These are phyloP conservation scores for Orestias chungarensis DNA, from an alignment of 2,797 vertebrate genomes.

Conservation along the genomic window DNA sequence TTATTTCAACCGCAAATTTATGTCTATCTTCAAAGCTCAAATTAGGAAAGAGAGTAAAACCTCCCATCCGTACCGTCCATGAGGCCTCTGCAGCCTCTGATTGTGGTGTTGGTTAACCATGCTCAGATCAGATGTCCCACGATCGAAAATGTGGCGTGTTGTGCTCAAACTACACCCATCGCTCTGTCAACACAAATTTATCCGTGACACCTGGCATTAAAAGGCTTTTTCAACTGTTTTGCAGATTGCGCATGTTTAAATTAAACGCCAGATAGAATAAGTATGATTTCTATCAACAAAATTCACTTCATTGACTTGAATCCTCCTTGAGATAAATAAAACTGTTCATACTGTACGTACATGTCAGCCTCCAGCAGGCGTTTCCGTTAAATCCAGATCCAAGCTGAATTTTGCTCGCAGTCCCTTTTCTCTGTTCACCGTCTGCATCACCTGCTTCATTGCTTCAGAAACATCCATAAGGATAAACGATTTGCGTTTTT, in stretches of 20 bases:
- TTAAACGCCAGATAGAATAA: background rate
- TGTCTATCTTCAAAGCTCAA: slow-evolving; percentile 3
- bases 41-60: slow-evolving; percentile 3
- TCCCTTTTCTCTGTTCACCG: slow-evolving; percentile 20
- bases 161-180: slow-evolving; percentile 41
- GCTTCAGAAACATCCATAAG: slow-evolving; percentile 20
- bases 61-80: background rate
- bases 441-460: slow-evolving; percentile 34
- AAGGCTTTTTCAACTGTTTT: background rate
- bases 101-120: slow-evolving; percentile 58
- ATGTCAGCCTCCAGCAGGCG: slow-evolving; percentile 1
- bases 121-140: slow-evolving; percentile 67
- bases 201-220: slow-evolving; percentile 31
- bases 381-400: background rate
- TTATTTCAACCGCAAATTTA: slow-evolving; percentile 18
- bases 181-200: slow-evolving; percentile 34
- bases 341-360: background rate
- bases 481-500: background rate
- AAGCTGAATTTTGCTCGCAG: slow-evolving; percentile 8
- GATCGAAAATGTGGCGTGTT: slow-evolving; percentile 51
- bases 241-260: background rate
- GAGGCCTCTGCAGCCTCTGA: slow-evolving; percentile 20
- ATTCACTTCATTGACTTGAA: background rate
- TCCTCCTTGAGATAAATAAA: background rate
- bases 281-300: background rate